Conservation (phyloP, 2,113 vertebrate genomes). For the Lophotis ruficrista region DNA sequence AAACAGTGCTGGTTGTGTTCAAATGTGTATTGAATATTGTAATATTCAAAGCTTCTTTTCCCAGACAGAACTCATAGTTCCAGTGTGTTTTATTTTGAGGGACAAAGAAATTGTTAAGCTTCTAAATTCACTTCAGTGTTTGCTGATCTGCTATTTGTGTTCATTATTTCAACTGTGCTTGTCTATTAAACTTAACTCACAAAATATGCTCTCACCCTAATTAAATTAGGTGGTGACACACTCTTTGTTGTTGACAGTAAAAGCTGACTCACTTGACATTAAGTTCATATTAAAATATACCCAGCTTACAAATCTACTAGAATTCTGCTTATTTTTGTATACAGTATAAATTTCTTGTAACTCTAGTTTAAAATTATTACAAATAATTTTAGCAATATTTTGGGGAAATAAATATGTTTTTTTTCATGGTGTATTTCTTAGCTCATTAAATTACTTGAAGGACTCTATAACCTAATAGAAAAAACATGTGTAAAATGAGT, state of each 20-base stretch:
- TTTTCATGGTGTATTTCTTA: neutral
- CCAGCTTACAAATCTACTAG: neutral
- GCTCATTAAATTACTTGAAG: neutral
- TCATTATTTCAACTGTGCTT: neutral
- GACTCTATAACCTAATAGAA: neutral
- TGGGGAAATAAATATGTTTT: neutral
- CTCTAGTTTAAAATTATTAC: neutral
- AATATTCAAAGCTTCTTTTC: neutral
- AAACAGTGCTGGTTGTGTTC: neutral
- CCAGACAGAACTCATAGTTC: neutral
- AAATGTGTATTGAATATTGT: neutral
- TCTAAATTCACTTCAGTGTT: neutral
- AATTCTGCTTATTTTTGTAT: neutral
- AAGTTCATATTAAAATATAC: neutral
- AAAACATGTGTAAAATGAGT: neutral
- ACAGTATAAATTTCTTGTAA: neutral
- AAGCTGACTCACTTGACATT: neutral
- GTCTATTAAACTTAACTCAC: neutral
- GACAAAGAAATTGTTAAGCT: neutral
- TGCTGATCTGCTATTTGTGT: neutral
- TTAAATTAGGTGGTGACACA: neutral
- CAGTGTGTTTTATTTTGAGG: neutral
- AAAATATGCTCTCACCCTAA: neutral
- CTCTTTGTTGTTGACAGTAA: neutral
- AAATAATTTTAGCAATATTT: neutral